A percentile compares a stretch with the other conserved stretches of the same genome.
phyloP scores from a whole-genome alignment of 2,888 invertebrate species.

The Drosophila antonietae region DNA sequence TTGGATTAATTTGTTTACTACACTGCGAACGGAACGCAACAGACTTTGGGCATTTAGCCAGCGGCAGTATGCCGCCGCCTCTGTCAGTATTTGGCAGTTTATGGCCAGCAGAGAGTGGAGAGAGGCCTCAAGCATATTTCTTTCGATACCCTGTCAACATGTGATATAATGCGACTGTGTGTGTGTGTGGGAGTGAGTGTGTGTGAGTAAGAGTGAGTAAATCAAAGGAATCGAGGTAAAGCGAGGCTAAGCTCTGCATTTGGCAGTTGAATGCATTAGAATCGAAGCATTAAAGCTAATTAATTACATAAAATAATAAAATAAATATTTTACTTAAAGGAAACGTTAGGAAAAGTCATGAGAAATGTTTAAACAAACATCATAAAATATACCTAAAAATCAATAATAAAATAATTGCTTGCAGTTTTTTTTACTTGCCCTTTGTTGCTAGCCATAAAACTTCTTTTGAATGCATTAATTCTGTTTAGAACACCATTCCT shows the following conservation, averaged over 20 bases:
- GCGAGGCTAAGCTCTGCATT: no score
- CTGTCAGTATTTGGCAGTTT: slow-evolving; percentile 27
- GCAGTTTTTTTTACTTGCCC: no score
- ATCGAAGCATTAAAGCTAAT: neutral
- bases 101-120: slow-evolving; percentile 8
- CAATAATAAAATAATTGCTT: no score
- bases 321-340: no score
- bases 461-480: no score
- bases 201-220: neutral
- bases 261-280: neutral
- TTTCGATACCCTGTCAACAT: neutral
- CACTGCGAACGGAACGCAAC: slow-evolving; percentile 19
- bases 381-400: no score
- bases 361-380: no score
- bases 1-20: slow-evolving; percentile 77
- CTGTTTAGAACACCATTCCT: no score
- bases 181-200: neutral
- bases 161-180: neutral
- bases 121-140: neutral
- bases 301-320: no score
- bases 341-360: no score
- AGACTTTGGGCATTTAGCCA: neutral
- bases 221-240: neutral
- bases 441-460: no score
- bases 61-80: neutral